Base-by-base conservation (phyloP, 2,113 vertebrate species). In the Polypterus senegalus region DNA sequence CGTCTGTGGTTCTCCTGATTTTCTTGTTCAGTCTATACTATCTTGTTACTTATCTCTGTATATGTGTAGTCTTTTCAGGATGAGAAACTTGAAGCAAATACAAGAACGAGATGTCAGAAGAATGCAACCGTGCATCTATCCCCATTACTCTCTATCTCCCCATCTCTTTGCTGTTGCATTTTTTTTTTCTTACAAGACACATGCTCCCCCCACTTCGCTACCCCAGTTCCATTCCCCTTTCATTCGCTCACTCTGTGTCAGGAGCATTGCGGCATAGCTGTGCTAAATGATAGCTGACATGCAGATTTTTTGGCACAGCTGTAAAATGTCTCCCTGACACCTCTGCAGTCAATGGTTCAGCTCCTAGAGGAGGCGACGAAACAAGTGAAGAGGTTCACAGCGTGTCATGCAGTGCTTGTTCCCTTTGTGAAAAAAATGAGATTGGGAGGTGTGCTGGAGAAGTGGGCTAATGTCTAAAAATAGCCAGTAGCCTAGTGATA, bases 221-320 rank as follows among this genome's bases (percentile, higher is more conserved):
- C 27, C 27, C 61, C 8, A 45, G 7, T 43, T 51, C 48, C 49
- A 8, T 56, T 11, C 47, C 47, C 46, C 45, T 47, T 44, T 57
- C 54, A 65, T 53, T 56, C 52, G 60, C 67, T 6, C 59, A 10
- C 70, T 59, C 59, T 44, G 60, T 46, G 64, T 65, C 65, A 0
- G 53, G 47, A 66, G 69, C 70, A 66, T 65, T 64, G 27, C 76
- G 70, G 57, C 65, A 51, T 71, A 64, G 52, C 66, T 61, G 69
- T 5, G 72, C 71, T 74, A 71, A 77, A 75, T 73, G 66, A 73
- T 65, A 65, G 69, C 75, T 77, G 75, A 78, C 73, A 70, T 63
- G 48, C 27, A 58, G 54, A 47, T 79, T 61, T 49, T 49, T 1
- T 69, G 74, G 46, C 59, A 72, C 70, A 81, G 77, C 70, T 76